Percentiles rank a stretch among this genome's conserved stretches.
These are phyloP conservation scores for Chelon auratus DNA, from an alignment of 2,797 vertebrate genomes.

Conservation along the genomic window DNA sequence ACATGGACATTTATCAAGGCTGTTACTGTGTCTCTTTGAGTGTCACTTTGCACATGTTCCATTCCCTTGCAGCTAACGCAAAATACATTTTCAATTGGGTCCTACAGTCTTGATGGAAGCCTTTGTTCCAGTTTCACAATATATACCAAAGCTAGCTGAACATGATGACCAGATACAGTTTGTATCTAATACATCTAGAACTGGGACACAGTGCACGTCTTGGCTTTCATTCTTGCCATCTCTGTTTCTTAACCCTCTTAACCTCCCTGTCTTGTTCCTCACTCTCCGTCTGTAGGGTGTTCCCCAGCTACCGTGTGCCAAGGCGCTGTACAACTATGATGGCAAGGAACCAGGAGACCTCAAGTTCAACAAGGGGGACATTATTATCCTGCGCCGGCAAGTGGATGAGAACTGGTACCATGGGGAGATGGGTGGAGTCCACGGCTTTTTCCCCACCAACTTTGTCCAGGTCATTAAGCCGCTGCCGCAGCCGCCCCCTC, in stretches of 20 bases:
- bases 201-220: neutral
- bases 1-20: neutral
- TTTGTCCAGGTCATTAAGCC: conserved; percentile 99
- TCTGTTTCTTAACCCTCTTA: conserved; percentile 1
- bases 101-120: conserved; percentile 7
- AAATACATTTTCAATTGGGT: too few relatives aligned
- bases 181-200: neutral
- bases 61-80: neutral
- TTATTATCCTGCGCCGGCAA: conserved; percentile 97
- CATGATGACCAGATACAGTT: neutral
- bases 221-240: neutral
- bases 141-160: conserved; percentile 1
- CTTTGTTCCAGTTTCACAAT: neutral
- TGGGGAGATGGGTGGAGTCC: conserved; percentile 94
- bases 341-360: conserved; percentile 98
- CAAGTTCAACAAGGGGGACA: conserved; percentile 96
- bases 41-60: conserved; percentile 12
- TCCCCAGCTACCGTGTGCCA: conserved; percentile 97
- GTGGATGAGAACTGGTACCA: conserved; percentile 99
- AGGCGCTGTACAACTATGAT: conserved; percentile 98
- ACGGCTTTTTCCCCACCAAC: conserved; percentile 98
- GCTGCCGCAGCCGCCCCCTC: conserved; percentile 95
- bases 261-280: neutral
- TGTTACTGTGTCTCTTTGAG: neutral
- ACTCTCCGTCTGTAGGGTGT: conserved; percentile 84